Percentiles rank a stretch among this genome's conserved stretches.
phyloP scores from a whole-genome alignment of 2,888 invertebrate species.

The Drosophila cognata region DNA sequence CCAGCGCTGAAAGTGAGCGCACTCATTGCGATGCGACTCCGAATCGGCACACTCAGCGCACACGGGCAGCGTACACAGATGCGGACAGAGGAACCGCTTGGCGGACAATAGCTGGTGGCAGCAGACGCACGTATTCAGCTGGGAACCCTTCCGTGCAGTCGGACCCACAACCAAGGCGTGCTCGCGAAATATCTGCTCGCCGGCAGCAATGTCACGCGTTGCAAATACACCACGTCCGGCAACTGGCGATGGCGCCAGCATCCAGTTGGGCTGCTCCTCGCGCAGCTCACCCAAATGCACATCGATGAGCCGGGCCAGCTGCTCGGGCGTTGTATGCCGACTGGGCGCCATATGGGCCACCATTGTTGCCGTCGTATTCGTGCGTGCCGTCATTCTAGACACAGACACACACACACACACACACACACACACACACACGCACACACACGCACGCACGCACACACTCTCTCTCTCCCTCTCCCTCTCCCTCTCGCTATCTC shows the following conservation, averaged over 20 bases:
- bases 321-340: constrained; percentile 73
- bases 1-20: constrained; percentile 87
- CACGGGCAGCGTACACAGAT: constrained; percentile 89
- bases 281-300: constrained; percentile 82
- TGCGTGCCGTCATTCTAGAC: constrained; percentile 19
- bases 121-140: constrained; percentile 88
- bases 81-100: constrained; percentile 86
- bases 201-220: constrained; percentile 87
- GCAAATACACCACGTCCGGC: constrained; percentile 91
- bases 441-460: background rate
- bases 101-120: constrained; percentile 87
- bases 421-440: background rate
- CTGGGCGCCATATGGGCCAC: constrained; percentile 74
- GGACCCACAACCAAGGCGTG: constrained; percentile 90
- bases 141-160: constrained; percentile 86
- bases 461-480: background rate
- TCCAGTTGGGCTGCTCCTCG: constrained; percentile 86
- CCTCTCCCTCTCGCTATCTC: background rate
- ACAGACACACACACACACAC: constrained; percentile 3
- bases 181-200: constrained; percentile 90
- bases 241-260: constrained; percentile 87
- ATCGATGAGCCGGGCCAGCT: constrained; percentile 82
- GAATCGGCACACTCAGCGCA: constrained; percentile 89
- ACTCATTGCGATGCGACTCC: constrained; percentile 88
- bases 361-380: constrained; percentile 66